Base-by-base conservation (phyloP, 2,797 vertebrate genomes). In the Lepus oiostolus region DNA sequence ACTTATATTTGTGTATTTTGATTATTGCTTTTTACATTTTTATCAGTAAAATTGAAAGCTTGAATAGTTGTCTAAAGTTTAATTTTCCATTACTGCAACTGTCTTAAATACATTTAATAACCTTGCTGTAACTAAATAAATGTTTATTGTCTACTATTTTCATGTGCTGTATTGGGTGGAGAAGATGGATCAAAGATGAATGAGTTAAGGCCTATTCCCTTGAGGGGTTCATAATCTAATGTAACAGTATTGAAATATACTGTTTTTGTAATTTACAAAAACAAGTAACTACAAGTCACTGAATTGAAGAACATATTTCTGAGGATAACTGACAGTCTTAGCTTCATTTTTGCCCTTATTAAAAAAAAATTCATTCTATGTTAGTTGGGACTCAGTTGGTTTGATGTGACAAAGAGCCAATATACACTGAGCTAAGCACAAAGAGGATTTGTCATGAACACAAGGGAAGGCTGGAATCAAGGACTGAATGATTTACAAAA, bases 101-200 rank as follows among this genome's bases (percentile, higher is more conserved):
- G 14, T 42, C 86, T 84, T n/a, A 19, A 92, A 82, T 74, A 84
- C 1, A 70, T 74, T 89, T 93, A 63, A 50, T 88, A 68, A 84
- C 90, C n/a, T 77, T 85, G 67, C 11, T 80, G 4, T 62, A 88
- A 88, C 76, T 54, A 81, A 94, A 89, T 68, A 81, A 60, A 77
- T 89, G 7, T 71, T 85, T 67, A 70, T 50, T 88, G 62, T 12
- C 6, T 63, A 81, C 42, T 67, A 7, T 94, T 93, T 89, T 76
- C 35, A 71, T 91, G 28, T 85, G 79, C 9, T 38, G 1, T 35
- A 22, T 35, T 91, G 32, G n/a, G 17, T 83, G 5, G 6, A 14
- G 42, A 50, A 74, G 71, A 58, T 81, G 30, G 62, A 76, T 83
- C 19, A 75, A 80, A 80, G 86, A 50, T 50, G 63, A 62, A 35